These are phyloP conservation scores for Platycnemis pennipes DNA, from an alignment of 2,888 invertebrate genomes.

Conservation along the genomic window DNA sequence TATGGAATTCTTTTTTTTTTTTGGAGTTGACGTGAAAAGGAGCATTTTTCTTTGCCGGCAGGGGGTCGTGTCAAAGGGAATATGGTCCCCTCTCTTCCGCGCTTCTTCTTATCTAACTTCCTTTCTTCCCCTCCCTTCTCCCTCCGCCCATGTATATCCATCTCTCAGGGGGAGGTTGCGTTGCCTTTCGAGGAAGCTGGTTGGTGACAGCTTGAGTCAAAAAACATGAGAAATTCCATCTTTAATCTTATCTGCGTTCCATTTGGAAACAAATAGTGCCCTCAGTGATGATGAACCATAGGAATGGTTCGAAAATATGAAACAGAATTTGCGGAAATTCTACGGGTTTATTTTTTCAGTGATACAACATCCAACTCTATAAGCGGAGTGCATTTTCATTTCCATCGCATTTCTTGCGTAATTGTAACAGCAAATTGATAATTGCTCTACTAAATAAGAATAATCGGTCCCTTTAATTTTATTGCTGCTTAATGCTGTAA, in stretches of 20 bases:
- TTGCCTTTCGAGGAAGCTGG: neutral
- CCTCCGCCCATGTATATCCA: neutral
- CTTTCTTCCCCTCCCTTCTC: neutral
- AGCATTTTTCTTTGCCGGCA: neutral
- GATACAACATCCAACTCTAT: no score
- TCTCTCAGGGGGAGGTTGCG: neutral
- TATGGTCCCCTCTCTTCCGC: neutral
- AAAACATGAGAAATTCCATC: neutral
- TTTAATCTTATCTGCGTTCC: neutral
- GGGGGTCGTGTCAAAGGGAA: neutral
- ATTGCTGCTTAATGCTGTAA: no score
- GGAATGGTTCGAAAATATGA: no score
- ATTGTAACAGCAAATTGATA: no score
- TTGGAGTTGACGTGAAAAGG: neutral
- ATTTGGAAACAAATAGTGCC: neutral
- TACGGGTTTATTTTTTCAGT: no score
- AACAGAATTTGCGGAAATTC: no score
- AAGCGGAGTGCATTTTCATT: no score
- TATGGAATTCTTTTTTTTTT: neutral
- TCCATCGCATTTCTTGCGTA: no score
- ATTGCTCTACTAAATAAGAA: no score
- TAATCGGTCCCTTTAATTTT: no score
- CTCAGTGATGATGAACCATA: neutral
- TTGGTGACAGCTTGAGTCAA: neutral
- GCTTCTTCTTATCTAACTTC: neutral